These are phyloP conservation scores for Conopomorpha cramerella DNA, from an alignment of 1,140 invertebrate genomes.

Conservation along the genomic window DNA sequence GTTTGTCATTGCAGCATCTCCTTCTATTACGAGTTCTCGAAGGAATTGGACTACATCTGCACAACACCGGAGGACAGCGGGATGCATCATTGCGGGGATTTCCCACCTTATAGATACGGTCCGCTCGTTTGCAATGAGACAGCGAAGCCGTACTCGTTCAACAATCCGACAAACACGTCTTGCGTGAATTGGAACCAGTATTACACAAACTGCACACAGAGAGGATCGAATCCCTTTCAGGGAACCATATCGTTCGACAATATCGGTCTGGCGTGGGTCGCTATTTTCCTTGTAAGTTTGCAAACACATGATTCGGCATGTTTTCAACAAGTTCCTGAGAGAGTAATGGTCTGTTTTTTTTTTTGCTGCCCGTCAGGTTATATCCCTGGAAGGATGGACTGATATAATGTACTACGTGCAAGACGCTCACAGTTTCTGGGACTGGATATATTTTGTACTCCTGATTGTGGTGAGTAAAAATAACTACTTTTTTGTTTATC, in stretches of 20 bases:
- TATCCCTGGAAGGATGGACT: conserved; percentile 92
- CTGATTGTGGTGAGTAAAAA: conserved; percentile 97
- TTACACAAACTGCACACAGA: conserved; percentile 91
- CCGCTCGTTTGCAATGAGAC: conserved; percentile 70
- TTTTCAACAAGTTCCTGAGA: too few species aligned
- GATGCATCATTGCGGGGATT: conserved; percentile 89
- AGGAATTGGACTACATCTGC: conserved; percentile 97
- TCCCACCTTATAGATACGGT: conserved; percentile 79
- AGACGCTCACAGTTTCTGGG: conserved; percentile 99
- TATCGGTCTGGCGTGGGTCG: conserved; percentile 99
- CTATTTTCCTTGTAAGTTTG: conserved; percentile 95
- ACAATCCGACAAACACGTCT: conserved; percentile 64
- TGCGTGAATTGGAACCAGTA: conserved; percentile 99
- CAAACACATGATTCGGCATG: too few species aligned
- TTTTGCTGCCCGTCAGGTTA: conserved; percentile 66
- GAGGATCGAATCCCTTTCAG: conserved; percentile 96
- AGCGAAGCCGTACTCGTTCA: conserved; percentile 54
- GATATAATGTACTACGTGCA: conserved; percentile 99
- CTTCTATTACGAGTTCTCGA: conserved; percentile 80
- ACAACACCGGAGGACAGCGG: conserved; percentile 91
- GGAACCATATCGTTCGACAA: conserved; percentile 99
- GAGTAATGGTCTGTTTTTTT: too few species aligned
- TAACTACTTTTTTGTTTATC: too few species aligned
- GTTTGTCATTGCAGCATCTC: conserved; percentile 69
- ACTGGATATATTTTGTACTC: conserved; percentile 99